Percentiles rank a stretch among this genome's conserved stretches.
Conservation (phyloP, 1,140 invertebrate species). For the Pseudomyrmex pallidus region DNA sequence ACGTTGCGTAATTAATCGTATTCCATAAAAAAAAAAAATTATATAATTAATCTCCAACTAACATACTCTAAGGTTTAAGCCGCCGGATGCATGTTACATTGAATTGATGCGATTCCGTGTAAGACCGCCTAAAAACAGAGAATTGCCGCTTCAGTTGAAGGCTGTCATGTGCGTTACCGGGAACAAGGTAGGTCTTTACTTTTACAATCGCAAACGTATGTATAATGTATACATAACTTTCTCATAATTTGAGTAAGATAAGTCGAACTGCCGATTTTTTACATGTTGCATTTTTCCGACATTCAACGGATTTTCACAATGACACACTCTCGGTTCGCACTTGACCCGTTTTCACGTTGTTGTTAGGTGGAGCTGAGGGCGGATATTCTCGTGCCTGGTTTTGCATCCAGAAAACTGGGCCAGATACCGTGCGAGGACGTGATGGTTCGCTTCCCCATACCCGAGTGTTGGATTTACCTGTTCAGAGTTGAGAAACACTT, state of each 20-base stretch:
- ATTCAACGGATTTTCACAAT: neutral
- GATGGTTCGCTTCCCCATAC: constrained; percentile 97
- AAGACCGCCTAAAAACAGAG: constrained; percentile 97
- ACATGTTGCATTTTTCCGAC: constrained; percentile 1
- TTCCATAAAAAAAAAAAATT: neutral
- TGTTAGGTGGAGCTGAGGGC: constrained; percentile 94
- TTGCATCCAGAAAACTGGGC: constrained; percentile 96
- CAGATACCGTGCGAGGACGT: constrained; percentile 99
- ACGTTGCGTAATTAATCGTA: neutral
- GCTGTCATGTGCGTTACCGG: constrained; percentile 94
- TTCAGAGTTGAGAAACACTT: constrained; percentile 99
- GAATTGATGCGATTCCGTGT: constrained; percentile 98
- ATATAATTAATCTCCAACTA: constrained; percentile 56
- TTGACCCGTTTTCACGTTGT: neutral
- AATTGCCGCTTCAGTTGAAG: constrained; percentile 98
- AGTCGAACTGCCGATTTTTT: too few species aligned
- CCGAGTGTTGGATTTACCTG: constrained; percentile 99
- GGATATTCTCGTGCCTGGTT: constrained; percentile 98
- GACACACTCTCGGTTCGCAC: neutral
- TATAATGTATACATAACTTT: too few species aligned
- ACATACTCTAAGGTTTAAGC: constrained; percentile 92
- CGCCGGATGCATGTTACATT: constrained; percentile 99
- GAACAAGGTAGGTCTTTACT: constrained; percentile 88
- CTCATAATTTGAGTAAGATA: too few species aligned
- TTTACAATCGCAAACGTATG: neutral